Conservation (phyloP, 2,797 vertebrate genomes). For the Tachyglossus aculeatus region DNA sequence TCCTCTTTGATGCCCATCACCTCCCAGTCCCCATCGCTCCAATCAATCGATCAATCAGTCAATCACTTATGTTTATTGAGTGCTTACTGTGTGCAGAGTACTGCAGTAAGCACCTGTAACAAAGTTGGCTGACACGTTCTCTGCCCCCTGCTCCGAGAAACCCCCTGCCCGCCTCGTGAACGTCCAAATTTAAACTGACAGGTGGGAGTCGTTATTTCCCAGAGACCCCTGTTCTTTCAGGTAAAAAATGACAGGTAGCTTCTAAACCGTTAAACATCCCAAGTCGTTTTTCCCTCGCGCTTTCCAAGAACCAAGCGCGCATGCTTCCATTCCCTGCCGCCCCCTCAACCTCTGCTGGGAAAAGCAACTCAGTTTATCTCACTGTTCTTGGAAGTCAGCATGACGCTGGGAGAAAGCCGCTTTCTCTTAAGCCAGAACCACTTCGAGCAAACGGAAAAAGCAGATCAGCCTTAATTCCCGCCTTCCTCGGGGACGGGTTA, state of each 20-base stretch:
- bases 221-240: neutral
- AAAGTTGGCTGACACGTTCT: too few species aligned
- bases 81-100: too few species aligned
- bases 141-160: too few species aligned
- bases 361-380: conserved; percentile 67
- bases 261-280: conserved; percentile 19
- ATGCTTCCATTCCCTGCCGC: conserved; percentile 63
- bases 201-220: too few species aligned
- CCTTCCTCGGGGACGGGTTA: conserved; percentile 22
- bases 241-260: neutral
- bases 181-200: too few species aligned
- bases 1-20: too few species aligned
- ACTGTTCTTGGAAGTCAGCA: conserved; percentile 68
- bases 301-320: conserved; percentile 69
- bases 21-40: too few species aligned
- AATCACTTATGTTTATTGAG: too few species aligned
- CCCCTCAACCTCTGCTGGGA: conserved; percentile 69
- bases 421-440: conserved; percentile 39
- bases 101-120: too few species aligned
- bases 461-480: conserved; percentile 46
- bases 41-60: too few species aligned
- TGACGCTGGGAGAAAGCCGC: conserved; percentile 53
- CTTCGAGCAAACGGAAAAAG: conserved; percentile 62
- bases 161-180: too few species aligned
- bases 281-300: conserved; percentile 63